Evolutionary conservation across 2,797 vertebrate genomes (phyloP).

Genomic region (Takifugu ocellatus): DNA sequence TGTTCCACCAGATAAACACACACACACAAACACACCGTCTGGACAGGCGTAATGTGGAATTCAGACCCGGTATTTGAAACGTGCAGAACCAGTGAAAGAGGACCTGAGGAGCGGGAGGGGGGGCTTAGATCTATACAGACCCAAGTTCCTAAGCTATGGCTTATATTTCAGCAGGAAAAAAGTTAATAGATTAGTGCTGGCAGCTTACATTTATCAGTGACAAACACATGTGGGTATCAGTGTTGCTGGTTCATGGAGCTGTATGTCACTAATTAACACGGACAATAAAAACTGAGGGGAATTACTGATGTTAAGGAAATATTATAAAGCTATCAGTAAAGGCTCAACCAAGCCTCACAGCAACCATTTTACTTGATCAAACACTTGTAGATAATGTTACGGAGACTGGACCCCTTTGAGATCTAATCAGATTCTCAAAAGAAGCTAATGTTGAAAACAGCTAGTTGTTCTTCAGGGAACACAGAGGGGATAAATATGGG

Average conservation of each 20-base stretch:
- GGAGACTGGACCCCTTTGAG: conserved; percentile 39
- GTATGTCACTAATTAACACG: background rate
- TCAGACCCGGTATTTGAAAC: conserved; percentile 26
- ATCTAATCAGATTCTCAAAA: conserved; percentile 30
- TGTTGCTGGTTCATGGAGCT: conserved; percentile 5
- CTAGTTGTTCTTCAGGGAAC: conserved; percentile 27
- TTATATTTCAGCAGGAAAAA: conserved; percentile 14
- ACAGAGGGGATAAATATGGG: conserved; percentile 9
- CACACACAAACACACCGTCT: conserved; percentile 5
- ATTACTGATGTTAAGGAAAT: too few species aligned
- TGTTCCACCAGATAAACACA: conserved; percentile 10
- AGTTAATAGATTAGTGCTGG: conserved; percentile 14
- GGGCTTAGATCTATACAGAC: conserved; percentile 1
- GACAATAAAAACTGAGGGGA: background rate
- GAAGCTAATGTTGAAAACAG: conserved; percentile 38
- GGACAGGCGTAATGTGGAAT: conserved; percentile 26
- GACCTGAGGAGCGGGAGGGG: conserved; percentile 11
- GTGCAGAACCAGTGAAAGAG: conserved; percentile 25
- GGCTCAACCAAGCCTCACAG: background rate
- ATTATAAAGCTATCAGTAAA: too few species aligned
- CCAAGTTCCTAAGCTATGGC: conserved; percentile 15
- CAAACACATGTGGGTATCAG: background rate
- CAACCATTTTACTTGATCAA: conserved; percentile 9
- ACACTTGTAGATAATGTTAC: background rate
- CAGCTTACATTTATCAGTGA: conserved; percentile 20